phyloP scores from a whole-genome alignment of 2,797 vertebrate species.

The Dendrocincla tyrannina region DNA sequence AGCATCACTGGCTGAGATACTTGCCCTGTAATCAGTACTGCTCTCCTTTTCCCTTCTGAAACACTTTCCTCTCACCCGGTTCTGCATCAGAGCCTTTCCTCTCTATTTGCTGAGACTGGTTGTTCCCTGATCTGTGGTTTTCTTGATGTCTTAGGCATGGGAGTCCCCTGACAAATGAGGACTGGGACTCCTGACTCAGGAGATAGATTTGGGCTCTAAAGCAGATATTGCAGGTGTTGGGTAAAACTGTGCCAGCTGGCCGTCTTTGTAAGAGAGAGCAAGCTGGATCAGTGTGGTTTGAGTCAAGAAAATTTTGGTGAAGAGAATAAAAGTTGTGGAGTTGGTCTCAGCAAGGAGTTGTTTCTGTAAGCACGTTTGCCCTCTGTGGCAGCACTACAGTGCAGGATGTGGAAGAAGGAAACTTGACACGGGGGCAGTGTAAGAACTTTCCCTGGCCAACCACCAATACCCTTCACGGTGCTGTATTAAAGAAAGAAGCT shows the following conservation, averaged over 20 bases:
- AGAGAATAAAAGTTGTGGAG: not conserved
- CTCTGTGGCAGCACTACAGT: not conserved
- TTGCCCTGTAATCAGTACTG: not conserved
- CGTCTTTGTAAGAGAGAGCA: not conserved
- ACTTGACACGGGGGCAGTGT: not conserved
- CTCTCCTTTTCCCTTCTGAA: not conserved
- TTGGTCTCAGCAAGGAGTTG: not conserved
- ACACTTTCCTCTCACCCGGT: not conserved
- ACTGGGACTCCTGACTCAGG: not conserved
- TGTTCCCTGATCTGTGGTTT: not conserved
- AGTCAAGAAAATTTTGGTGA: not conserved
- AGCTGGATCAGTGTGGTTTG: not conserved
- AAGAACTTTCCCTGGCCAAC: not conserved
- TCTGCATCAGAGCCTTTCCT: rapidly evolving
- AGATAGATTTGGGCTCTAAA: not conserved
- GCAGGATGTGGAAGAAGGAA: not conserved
- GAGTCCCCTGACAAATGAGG: not conserved
- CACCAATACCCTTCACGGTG: not conserved
- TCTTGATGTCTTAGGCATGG: not conserved
- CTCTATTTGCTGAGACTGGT: not conserved
- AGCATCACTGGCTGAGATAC: not conserved
- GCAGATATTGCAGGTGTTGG: not conserved
- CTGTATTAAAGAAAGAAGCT: not conserved
- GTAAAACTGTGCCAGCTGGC: not conserved
- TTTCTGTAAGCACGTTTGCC: not conserved